Base-by-base conservation (phyloP, 2,113 vertebrate species). In the Chloebia gouldiae region DNA sequence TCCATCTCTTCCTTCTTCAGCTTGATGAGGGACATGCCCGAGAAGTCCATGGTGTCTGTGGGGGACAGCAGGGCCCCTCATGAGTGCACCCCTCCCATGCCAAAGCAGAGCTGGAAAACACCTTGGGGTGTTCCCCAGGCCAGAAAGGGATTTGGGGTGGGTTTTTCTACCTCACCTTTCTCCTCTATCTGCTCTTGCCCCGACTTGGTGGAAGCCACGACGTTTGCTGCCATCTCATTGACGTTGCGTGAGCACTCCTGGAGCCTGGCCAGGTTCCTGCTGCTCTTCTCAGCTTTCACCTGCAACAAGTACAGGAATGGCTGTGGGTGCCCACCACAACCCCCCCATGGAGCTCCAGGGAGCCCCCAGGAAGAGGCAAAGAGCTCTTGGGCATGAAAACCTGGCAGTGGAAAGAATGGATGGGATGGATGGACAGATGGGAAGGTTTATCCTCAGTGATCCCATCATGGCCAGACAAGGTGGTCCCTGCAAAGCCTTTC, bases 1-100 rank as follows among this genome's bases (percentile, higher is more conserved):
- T 99, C 99, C 98, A 99, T 99, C 97, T 99, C 99, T 73, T 99
- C 99, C 92, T 98, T 99, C 96, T 97, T 99, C 78, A 99, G 97
- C 94, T 99, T 99, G 96, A 99, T 99, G 54, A 99, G 98, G 13
- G 99, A 99, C 98, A 99, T 96, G 57, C 99, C 99, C 0, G 99
- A 99, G 90, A 99, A 99, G 96, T 99, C 99, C 99, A 99, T 99
- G 50, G 99, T 98, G 75, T 99, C 99, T 99, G 50, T 7, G 66
- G n/a, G 18, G 37, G 27, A 44, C 51, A 39, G 42, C 2, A 4
- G 33, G 20, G 44, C 13, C 19, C 17, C 20, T 42, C 0, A 47
- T 60, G 11, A 66, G 59, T 3, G 1, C 53, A 10, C 1, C 37
- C 50, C 23, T 79, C n/a, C 13, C 0, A 0, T 4, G 7, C 17